Percentiles rank a stretch among this genome's conserved stretches.
phyloP scores from a whole-genome alignment of 2,888 invertebrate genomes.

The Melanchra persicariae region DNA sequence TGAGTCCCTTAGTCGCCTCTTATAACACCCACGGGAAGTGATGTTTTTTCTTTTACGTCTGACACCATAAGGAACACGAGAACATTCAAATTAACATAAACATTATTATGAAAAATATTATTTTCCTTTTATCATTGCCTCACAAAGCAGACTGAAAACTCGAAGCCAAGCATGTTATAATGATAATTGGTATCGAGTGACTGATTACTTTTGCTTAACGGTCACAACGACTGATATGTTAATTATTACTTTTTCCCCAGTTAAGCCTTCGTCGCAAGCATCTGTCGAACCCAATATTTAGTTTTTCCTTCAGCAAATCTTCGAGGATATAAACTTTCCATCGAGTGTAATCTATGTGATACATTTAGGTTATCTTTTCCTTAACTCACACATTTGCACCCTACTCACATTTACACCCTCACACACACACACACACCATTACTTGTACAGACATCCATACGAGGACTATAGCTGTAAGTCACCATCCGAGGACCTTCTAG shows the following conservation, averaged over 20 bases:
- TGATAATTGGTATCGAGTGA: slow-evolving; percentile 31
- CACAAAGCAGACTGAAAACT: slow-evolving; percentile 11
- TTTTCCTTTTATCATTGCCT: not conserved
- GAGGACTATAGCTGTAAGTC: too few relatives aligned
- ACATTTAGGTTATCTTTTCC: slow-evolving; percentile 42
- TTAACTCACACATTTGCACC: slow-evolving; percentile 26
- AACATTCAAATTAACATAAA: too few relatives aligned
- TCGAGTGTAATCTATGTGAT: slow-evolving; percentile 34
- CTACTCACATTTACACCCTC: slow-evolving; percentile 9
- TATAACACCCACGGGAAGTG: too few relatives aligned
- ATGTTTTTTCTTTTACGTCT: too few relatives aligned
- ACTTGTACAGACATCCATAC: too few relatives aligned
- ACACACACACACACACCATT: not conserved
- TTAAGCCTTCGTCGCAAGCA: slow-evolving; percentile 7
- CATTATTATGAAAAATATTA: not conserved
- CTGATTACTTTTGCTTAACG: slow-evolving; percentile 34
- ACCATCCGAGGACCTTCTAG: too few relatives aligned
- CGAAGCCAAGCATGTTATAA: slow-evolving; percentile 18
- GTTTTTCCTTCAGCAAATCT: slow-evolving; percentile 20
- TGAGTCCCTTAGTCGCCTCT: too few relatives aligned
- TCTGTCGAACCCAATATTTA: slow-evolving; percentile 7
- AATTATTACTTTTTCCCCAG: slow-evolving; percentile 49
- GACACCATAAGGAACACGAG: too few relatives aligned
- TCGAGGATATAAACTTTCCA: slow-evolving; percentile 42
- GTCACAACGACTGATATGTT: slow-evolving; percentile 26